These are phyloP conservation scores for Oryzias celebensis DNA, from an alignment of 2,113 vertebrate genomes.

Conservation along the genomic window DNA sequence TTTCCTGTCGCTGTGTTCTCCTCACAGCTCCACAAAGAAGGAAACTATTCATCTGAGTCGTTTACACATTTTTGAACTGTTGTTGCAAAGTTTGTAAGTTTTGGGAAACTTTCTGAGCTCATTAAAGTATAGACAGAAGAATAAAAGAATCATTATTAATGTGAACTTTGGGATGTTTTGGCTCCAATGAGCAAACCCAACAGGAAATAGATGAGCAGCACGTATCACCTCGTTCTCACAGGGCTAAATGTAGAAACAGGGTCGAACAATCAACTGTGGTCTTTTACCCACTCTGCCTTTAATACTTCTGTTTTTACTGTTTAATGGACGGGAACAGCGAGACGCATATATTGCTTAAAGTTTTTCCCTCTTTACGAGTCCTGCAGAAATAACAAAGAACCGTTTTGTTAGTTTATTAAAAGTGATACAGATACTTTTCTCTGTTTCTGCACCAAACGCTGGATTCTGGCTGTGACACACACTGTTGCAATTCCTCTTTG, in stretches of 20 bases:
- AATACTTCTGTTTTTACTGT: constrained; percentile 29
- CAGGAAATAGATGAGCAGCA: constrained; percentile 66
- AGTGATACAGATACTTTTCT: background rate
- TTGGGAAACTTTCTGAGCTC: no score
- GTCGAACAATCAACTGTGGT: constrained; percentile 67
- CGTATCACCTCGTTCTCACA: constrained; percentile 58
- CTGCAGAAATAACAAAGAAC: constrained; percentile 17
- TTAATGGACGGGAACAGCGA: constrained; percentile 50
- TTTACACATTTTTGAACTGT: no score
- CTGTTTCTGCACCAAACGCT: background rate
- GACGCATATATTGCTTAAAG: constrained; percentile 32
- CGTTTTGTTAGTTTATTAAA: constrained; percentile 18
- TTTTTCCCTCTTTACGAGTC: constrained; percentile 24
- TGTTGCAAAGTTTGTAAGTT: no score
- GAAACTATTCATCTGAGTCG: no score
- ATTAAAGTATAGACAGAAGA: no score
- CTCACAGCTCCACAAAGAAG: no score
- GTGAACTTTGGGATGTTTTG: background rate
- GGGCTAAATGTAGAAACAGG: constrained; percentile 62
- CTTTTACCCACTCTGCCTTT: constrained; percentile 35
- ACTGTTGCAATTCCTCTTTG: constrained; percentile 1
- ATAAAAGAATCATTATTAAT: no score
- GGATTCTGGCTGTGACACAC: background rate
- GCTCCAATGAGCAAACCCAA: constrained; percentile 36
- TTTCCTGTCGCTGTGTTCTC: no score